phyloP scores from a whole-genome alignment of 1,140 invertebrate genomes.

The Elymnias hypermnestra region DNA sequence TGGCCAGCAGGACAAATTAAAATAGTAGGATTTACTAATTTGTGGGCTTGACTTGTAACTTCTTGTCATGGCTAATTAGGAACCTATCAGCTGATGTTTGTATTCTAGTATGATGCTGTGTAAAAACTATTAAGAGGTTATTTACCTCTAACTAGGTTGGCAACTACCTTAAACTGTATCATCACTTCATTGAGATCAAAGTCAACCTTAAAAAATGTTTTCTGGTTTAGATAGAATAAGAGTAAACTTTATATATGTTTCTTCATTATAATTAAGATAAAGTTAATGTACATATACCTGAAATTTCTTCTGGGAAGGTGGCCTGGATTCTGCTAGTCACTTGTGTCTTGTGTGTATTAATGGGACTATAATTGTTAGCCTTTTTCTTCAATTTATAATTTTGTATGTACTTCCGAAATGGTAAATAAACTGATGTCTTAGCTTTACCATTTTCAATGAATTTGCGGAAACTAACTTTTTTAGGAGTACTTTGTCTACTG shows the following conservation, averaged over 20 bases:
- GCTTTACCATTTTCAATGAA: slow-evolving; percentile 63
- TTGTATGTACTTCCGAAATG: slow-evolving; percentile 56
- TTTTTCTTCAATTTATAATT: slow-evolving; percentile 62
- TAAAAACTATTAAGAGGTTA: no score
- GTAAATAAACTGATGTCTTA: slow-evolving; percentile 58
- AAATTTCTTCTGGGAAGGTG: slow-evolving; percentile 41
- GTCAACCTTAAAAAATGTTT: no score
- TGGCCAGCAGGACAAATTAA: no score
- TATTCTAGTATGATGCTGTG: not conserved
- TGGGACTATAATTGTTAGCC: slow-evolving; percentile 45
- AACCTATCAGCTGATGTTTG: no score
- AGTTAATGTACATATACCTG: slow-evolving; percentile 29
- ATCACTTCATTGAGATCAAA: no score
- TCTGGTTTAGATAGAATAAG: no score
- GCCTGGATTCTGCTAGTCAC: slow-evolving; percentile 48
- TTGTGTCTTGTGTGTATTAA: slow-evolving; percentile 53
- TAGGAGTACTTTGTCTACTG: slow-evolving; percentile 63
- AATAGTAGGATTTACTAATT: no score
- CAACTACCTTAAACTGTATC: no score
- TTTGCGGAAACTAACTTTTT: slow-evolving; percentile 64
- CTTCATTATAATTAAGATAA: not conserved
- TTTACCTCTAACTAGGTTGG: no score
- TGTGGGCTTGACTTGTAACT: no score
- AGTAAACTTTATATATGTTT: no score
- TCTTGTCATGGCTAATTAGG: no score